Conservation (phyloP, 2,888 invertebrate species). For the Drosophila atripex region DNA sequence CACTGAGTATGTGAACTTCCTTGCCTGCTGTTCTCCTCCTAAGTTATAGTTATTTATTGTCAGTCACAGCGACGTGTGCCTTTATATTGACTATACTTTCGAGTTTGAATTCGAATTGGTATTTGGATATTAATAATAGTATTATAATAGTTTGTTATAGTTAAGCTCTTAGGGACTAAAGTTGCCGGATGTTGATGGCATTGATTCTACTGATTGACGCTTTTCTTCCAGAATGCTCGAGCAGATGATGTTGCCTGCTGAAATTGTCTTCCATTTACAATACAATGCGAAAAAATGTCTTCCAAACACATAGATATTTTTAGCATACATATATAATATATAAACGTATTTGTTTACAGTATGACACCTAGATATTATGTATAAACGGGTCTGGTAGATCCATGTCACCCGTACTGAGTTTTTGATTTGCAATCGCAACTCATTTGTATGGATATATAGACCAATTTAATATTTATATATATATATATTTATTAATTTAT, state of each 20-base stretch:
- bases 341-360: constrained; percentile 43
- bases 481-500: constrained; percentile 7
- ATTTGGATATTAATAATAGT: constrained; percentile 8
- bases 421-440: constrained; percentile 76
- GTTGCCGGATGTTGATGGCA: constrained; percentile 48
- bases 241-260: constrained; percentile 67
- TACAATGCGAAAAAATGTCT: constrained; percentile 74
- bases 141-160: constrained; percentile 18
- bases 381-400: constrained; percentile 76
- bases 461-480: constrained; percentile 62
- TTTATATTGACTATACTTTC: constrained; percentile 58
- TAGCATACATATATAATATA: constrained; percentile 34
- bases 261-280: constrained; percentile 65
- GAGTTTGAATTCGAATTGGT: constrained; percentile 36
- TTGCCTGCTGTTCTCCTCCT: constrained; percentile 39
- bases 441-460: constrained; percentile 61
- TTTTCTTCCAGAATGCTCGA: constrained; percentile 81
- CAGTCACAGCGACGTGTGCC: constrained; percentile 83
- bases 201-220: constrained; percentile 59
- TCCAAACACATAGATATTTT: constrained; percentile 71
- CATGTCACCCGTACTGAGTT: constrained; percentile 70
- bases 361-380: constrained; percentile 56
- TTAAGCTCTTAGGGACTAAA: constrained; percentile 56
- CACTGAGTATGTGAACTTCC: constrained; percentile 42
- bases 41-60: constrained; percentile 81